phyloP scores from a whole-genome alignment of 2,888 invertebrate species.

The Leucania comma region DNA sequence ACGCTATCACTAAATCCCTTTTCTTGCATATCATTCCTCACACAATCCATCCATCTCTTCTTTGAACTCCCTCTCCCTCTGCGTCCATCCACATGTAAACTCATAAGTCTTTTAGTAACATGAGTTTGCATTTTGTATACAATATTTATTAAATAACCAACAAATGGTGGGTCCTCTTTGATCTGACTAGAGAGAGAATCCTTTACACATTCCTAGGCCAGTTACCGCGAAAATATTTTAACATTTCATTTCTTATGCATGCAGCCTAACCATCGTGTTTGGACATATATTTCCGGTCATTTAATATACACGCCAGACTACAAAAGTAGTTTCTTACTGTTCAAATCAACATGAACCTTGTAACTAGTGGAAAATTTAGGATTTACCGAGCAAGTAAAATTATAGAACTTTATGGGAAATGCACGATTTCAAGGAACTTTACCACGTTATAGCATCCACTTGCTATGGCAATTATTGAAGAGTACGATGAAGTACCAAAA shows the following conservation, averaged over 20 bases:
- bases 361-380: conserved; percentile 44
- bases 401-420: conserved; percentile 21
- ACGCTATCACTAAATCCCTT: too few species aligned
- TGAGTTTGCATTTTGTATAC: too few species aligned
- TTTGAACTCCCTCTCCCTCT: too few species aligned
- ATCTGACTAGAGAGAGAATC: background rate
- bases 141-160: background rate
- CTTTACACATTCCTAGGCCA: background rate
- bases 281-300: conserved; percentile 50
- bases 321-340: conserved; percentile 39
- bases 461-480: background rate
- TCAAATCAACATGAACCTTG: conserved; percentile 56
- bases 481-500: background rate
- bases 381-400: conserved; percentile 30
- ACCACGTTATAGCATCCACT: background rate
- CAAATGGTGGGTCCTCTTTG: background rate
- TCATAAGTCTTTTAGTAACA: too few species aligned
- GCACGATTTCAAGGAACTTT: background rate
- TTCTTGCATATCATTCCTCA: too few species aligned
- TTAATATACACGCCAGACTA: conserved; percentile 47
- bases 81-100: too few species aligned
- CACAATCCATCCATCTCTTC: too few species aligned
- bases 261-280: conserved; percentile 22
- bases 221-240: conserved; percentile 27
- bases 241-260: conserved; percentile 32